These are phyloP conservation scores for Coptodon bakossiorum DNA, from an alignment of 2,113 vertebrate species.

Conservation along the genomic window DNA sequence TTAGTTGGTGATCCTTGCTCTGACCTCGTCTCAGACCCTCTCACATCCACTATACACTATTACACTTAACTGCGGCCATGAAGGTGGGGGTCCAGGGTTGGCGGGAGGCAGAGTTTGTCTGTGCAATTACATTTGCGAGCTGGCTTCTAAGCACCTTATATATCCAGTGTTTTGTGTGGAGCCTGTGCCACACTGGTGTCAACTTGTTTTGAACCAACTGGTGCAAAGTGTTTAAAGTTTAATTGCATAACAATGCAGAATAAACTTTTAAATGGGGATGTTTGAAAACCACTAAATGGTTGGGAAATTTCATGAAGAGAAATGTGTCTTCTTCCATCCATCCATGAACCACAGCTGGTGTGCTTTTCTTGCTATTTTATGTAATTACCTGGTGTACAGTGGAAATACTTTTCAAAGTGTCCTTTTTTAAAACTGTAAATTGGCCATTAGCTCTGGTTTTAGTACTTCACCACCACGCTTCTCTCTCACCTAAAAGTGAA, in stretches of 20 bases:
- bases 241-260: background rate
- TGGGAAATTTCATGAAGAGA: background rate
- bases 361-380: background rate
- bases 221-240: background rate
- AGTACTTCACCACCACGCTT: background rate
- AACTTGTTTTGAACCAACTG: background rate
- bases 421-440: conserved; percentile 30
- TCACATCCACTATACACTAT: conserved; percentile 38
- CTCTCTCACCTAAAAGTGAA: background rate
- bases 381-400: conserved; percentile 17
- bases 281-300: background rate
- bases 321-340: background rate
- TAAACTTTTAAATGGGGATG: background rate
- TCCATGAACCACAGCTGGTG: background rate
- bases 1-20: conserved; percentile 56
- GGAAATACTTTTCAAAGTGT: background rate
- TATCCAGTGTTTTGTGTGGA: background rate
- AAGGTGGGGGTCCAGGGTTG: conserved; percentile 1
- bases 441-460: conserved; percentile 35
- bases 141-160: conserved; percentile 29
- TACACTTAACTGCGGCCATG: conserved; percentile 29
- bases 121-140: conserved; percentile 24
- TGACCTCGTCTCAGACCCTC: conserved; percentile 51
- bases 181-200: background rate
- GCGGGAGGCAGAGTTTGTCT: background rate